Evolutionary conservation across 2,113 vertebrate species (phyloP), one percentile per base, ranked within the genome.

Genomic region (Tamias sibiricus): DNA sequence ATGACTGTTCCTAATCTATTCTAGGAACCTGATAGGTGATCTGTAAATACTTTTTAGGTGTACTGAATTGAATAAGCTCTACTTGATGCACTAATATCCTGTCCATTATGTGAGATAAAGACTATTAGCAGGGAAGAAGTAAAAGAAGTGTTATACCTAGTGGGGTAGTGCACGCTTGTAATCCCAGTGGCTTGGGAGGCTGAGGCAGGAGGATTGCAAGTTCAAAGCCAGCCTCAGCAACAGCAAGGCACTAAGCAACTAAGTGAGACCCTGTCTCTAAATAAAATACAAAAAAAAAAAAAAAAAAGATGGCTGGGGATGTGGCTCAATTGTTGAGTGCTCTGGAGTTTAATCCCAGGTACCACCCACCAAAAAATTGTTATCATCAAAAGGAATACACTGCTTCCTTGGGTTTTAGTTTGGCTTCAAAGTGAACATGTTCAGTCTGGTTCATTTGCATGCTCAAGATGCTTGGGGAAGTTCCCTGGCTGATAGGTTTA

Each of bases 11-110:
- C 59, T 75, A 64, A 92, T 49, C 22, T 26, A 90, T 64, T 80
- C 71, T 92, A 85, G 47, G 72, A 95, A 95, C 47, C 40, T 86
- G 19, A 24, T n/a, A 49, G 8, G n/a, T 94, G 42, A 47, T 49
- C 64, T 69, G 24, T 75, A 84, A 62, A 69, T 93, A 80, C 1
- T 40, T 92, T 47, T 44, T 84, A 26, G 79, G 17, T 71, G 40
- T 80, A 74, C 35, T 66, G 40, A 20, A 80, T 68, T 86, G 82
- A 94, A 66, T 57, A 66, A 94, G 22, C 12, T 90, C 16, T 7
- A 84, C 32, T 22, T 57, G 11, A 54, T 79, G 37, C 82, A 47
- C 16, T 59, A 66, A 89, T 59, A 54, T 49, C 35, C 37, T 40
- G 81, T 40, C 6, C 19, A 40, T 62, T 62, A 13, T 66, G 66